Evolutionary conservation across 2,888 invertebrate genomes (phyloP).

Genomic region (Nomada fabriciana): DNA sequence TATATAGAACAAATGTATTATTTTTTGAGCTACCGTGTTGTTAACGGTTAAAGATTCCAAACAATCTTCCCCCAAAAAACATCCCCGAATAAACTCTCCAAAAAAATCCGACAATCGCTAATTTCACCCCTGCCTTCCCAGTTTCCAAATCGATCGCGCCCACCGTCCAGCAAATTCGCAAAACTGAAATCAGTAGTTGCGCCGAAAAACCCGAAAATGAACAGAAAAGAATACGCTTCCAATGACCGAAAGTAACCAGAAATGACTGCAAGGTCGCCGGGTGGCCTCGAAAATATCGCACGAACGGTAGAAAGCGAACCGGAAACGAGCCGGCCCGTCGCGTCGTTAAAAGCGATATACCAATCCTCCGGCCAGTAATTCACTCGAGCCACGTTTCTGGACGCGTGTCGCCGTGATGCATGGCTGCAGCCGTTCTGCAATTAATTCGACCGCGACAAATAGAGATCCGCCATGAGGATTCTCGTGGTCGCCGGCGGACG

Average conservation of each 20-base stretch:
- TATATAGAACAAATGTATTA: too few relatives aligned
- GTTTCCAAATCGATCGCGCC: too few relatives aligned
- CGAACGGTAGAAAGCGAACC: constrained; percentile 8
- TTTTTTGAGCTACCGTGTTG: too few relatives aligned
- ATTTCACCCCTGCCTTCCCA: too few relatives aligned
- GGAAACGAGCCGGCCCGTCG: constrained; percentile 19
- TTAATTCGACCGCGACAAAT: constrained; percentile 77
- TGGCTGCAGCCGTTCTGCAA: constrained; percentile 73
- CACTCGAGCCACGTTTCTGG: constrained; percentile 67
- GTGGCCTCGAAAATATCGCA: background rate
- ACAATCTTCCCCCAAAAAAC: too few relatives aligned
- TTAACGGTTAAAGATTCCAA: too few relatives aligned
- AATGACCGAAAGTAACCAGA: background rate
- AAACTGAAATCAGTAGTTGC: too few relatives aligned
- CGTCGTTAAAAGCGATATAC: constrained; percentile 76
- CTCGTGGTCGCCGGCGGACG: background rate
- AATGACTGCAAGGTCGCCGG: background rate
- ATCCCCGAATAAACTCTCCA: too few relatives aligned
- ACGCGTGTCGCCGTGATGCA: constrained; percentile 74
- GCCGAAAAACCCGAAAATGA: too few relatives aligned
- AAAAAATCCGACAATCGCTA: too few relatives aligned
- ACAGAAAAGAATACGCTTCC: too few relatives aligned
- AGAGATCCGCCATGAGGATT: constrained; percentile 56
- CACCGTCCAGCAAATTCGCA: too few relatives aligned
- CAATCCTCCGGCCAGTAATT: constrained; percentile 75